Conservation (phyloP, 2,113 vertebrate species). For the Thermophis baileyi region DNA sequence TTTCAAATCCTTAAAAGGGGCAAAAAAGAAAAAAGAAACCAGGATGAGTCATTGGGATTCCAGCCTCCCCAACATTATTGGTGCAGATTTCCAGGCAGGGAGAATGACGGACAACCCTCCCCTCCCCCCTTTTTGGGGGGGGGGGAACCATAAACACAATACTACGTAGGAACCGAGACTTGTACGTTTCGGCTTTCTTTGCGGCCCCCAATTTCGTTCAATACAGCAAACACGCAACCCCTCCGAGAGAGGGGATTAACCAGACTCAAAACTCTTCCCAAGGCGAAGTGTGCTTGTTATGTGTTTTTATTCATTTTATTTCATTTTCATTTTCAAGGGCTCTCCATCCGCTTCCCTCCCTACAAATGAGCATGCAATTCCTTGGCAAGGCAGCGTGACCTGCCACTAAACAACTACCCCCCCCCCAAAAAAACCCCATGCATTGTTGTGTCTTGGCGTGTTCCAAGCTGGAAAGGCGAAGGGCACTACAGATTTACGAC, state of each 20-base stretch:
- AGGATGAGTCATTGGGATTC: slow-evolving; percentile 34
- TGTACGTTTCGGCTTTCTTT: neutral
- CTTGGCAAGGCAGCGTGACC: neutral
- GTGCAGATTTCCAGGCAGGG: neutral
- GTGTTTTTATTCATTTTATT: neutral
- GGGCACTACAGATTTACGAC: neutral
- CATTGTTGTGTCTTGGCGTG: neutral
- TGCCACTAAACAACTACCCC: neutral
- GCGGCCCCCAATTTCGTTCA: neutral
- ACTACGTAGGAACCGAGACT: too few relatives aligned
- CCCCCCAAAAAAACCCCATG: neutral
- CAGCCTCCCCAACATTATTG: neutral
- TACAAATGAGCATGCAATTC: neutral
- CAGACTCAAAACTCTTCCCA: neutral
- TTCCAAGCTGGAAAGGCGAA: neutral
- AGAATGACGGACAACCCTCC: too few relatives aligned
- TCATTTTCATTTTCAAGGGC: neutral
- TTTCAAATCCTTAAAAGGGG: slow-evolving; percentile 84
- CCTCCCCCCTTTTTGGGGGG: neutral
- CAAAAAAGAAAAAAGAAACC: slow-evolving; percentile 42
- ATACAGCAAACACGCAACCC: neutral
- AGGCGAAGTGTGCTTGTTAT: neutral
- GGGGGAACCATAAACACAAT: neutral
- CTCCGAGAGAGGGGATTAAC: neutral
- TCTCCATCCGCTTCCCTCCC: neutral